A percentile compares a stretch with the other conserved stretches of the same genome.
Evolutionary conservation across 2,113 vertebrate species (phyloP).

Genomic region (Verasper variegatus): DNA sequence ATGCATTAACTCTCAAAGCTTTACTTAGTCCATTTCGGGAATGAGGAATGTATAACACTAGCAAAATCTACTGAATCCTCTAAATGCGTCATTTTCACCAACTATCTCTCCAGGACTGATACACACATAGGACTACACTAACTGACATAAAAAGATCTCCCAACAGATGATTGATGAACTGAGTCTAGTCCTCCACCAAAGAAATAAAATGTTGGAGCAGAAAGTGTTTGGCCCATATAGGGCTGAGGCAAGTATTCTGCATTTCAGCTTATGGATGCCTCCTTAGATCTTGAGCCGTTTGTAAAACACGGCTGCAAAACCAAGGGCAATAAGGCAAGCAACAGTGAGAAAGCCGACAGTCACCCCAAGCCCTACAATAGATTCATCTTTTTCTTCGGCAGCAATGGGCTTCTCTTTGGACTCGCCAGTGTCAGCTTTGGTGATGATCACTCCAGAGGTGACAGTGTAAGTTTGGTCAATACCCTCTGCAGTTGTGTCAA

Average conservation of each 20-base stretch:
- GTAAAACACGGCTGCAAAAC: constrained; percentile 72
- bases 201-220: constrained; percentile 21
- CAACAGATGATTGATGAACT: constrained; percentile 11
- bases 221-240: not conserved
- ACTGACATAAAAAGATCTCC: constrained; percentile 15
- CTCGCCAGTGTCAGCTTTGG: constrained; percentile 52
- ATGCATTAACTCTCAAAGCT: constrained; percentile 56
- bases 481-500: not conserved
- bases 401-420: constrained; percentile 35
- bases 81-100: constrained; percentile 20
- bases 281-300: constrained; percentile 62
- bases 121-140: constrained; percentile 17
- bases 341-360: constrained; percentile 78
- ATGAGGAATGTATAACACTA: constrained; percentile 17
- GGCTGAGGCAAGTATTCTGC: not conserved
- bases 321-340: constrained; percentile 59
- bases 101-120: constrained; percentile 21
- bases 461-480: constrained; percentile 65
- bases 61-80: constrained; percentile 17
- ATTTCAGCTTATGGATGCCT: not conserved
- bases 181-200: constrained; percentile 47
- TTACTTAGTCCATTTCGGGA: constrained; percentile 15
- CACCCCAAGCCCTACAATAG: constrained; percentile 64
- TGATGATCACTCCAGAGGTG: constrained; percentile 75
- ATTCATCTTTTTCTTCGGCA: not conserved